Percentiles rank a stretch among this genome's conserved stretches.
These are phyloP conservation scores for Epistrophe eligans DNA, from an alignment of 2,888 invertebrate species.

Conservation along the genomic window DNA sequence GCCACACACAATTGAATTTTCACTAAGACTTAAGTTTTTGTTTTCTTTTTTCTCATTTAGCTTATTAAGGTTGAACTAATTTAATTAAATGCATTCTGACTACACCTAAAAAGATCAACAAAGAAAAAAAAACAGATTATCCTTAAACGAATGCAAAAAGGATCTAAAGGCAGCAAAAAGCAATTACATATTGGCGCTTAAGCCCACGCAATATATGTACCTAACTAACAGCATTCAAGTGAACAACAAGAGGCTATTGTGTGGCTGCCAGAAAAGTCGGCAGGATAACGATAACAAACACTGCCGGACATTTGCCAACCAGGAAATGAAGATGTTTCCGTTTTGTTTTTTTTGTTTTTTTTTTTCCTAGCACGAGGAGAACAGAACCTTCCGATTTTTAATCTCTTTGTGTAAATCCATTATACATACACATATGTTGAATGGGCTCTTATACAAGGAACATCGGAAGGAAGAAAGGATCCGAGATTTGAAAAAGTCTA, in stretches of 20 bases:
- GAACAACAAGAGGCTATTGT: constrained; percentile 37
- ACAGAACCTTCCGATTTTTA: background rate
- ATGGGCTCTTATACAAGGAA: background rate
- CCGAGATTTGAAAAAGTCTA: constrained; percentile 13
- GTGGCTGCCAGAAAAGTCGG: constrained; percentile 7
- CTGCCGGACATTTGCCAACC: constrained; percentile 57
- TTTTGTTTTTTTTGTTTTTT: constrained; percentile 13
- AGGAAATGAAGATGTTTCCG: constrained; percentile 52
- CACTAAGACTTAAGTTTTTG: constrained; percentile 37
- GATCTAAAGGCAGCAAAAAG: constrained; percentile 35
- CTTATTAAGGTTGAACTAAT: constrained; percentile 54
- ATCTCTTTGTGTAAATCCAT: background rate
- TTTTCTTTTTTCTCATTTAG: background rate
- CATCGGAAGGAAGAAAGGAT: constrained; percentile 51
- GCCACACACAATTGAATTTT: constrained; percentile 69
- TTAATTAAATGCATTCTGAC: constrained; percentile 49
- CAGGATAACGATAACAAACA: constrained; percentile 51
- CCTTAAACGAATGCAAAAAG: constrained; percentile 26
- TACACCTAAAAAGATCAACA: background rate
- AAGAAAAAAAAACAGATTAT: constrained; percentile 9
- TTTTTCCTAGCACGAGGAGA: constrained; percentile 32
- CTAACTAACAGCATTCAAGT: constrained; percentile 2
- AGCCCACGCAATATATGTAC: constrained; percentile 30
- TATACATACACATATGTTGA: background rate
- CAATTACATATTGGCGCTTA: constrained; percentile 67